Conservation (phyloP, 2,113 vertebrate species). For the Chlorodrepanis virens region DNA sequence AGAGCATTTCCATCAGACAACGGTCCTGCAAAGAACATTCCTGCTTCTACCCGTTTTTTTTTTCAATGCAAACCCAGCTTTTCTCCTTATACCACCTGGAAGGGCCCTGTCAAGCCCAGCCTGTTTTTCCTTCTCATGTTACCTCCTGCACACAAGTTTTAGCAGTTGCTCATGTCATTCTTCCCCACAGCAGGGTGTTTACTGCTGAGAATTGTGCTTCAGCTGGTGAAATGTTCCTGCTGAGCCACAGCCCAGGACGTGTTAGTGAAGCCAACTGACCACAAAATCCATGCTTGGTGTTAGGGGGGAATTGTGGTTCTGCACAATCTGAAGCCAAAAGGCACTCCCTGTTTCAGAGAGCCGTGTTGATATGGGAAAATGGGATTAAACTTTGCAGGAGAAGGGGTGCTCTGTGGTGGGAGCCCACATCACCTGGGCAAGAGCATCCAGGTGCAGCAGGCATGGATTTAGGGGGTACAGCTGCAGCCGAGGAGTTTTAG, state of each 20-base stretch:
- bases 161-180: not conserved
- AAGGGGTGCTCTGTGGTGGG: not conserved
- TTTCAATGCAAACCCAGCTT: not conserved
- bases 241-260: not conserved
- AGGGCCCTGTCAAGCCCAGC: not conserved
- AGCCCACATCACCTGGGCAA: too few species aligned
- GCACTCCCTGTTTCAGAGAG: fast-evolving
- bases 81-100: not conserved
- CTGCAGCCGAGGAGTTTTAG: not conserved
- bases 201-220: not conserved
- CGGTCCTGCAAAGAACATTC: not conserved
- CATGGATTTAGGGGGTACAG: not conserved
- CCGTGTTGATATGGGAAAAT: not conserved
- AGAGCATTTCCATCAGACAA: not conserved
- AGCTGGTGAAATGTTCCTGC: not conserved
- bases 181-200: not conserved
- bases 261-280: not conserved
- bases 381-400: not conserved
- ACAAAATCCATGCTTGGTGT: not conserved
- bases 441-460: not conserved
- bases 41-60: fast-evolving
- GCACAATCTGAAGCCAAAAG: not conserved
- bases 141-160: not conserved
- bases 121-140: not conserved
- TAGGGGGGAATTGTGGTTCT: fast-evolving